Conservation (phyloP, 2,797 vertebrate genomes). For the Cynodonichthys magdalenae region DNA sequence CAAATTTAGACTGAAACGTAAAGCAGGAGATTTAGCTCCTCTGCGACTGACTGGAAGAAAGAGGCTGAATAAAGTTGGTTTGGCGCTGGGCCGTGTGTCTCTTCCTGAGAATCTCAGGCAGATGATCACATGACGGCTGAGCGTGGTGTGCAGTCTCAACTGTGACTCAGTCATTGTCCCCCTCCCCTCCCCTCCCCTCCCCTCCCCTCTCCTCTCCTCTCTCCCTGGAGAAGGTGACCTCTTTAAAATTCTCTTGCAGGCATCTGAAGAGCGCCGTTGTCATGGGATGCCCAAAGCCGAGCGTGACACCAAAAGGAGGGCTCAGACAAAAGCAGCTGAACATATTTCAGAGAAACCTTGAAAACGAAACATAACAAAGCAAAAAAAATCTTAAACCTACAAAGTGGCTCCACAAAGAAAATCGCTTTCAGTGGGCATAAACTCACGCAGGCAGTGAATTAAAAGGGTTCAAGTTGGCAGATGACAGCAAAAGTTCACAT, state of each 20-base stretch:
- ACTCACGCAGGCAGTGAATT: conserved; percentile 35
- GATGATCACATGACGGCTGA: conserved; percentile 50
- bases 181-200: conserved; percentile 34
- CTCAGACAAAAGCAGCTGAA: conserved; percentile 48
- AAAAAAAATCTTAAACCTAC: conserved; percentile 37
- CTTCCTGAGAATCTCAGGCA: conserved; percentile 47
- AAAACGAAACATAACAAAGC: neutral
- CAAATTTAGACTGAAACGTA: conserved; percentile 19
- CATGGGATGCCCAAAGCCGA: conserved; percentile 52
- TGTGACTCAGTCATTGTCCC: conserved; percentile 64
- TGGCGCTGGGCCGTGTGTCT: conserved; percentile 46
- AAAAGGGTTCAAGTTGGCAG: conserved; percentile 56
- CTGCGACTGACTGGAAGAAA: conserved; percentile 12
- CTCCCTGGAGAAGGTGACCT: conserved; percentile 72
- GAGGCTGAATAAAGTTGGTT: conserved; percentile 28
- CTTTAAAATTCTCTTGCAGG: conserved; percentile 67
- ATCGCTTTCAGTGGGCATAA: conserved; percentile 38
- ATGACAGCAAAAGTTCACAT: conserved; percentile 63
- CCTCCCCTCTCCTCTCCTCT: conserved; percentile 37
- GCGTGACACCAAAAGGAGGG: conserved; percentile 29
- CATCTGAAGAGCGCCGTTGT: conserved; percentile 53
- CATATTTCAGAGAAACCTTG: conserved; percentile 52
- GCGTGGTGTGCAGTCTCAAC: conserved; percentile 57
- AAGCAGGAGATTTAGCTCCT: conserved; percentile 16
- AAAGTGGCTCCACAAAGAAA: conserved; percentile 22